These are phyloP conservation scores for Plecturocebus donacophilus DNA, from an alignment of 2,113 vertebrate species.

Conservation along the genomic window DNA sequence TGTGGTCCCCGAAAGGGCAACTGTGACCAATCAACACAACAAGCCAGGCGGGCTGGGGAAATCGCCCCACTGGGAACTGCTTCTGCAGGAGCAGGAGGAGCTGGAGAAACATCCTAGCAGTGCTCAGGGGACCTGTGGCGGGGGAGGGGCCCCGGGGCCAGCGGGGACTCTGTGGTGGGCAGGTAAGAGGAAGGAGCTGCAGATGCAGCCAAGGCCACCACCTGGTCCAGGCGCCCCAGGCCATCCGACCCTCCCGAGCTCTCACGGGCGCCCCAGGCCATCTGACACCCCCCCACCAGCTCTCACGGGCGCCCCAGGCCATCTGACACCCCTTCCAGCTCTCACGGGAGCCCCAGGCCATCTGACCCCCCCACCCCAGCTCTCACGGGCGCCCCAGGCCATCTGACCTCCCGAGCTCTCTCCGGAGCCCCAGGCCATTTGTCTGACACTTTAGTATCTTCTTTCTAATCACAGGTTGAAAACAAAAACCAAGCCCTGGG, in stretches of 20 bases:
- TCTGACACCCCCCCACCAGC: accelerated
- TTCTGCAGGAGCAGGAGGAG: not conserved
- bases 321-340: too few species aligned
- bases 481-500: not conserved
- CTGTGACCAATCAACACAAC: accelerated
- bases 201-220: not conserved
- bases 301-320: not conserved
- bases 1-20: not conserved
- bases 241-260: not conserved
- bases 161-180: not conserved
- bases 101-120: not conserved
- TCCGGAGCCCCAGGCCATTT: not conserved
- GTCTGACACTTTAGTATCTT: not conserved
- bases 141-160: not conserved
- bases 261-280: not conserved
- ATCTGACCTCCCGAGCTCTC: too few species aligned
- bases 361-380: too few species aligned
- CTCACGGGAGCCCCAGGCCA: not conserved
- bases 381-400: not conserved
- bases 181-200: not conserved
- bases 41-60: not conserved
- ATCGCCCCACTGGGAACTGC: not conserved
- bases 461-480: not conserved
- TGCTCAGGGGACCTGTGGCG: not conserved
- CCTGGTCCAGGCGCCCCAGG: not conserved